These are phyloP conservation scores for Cabera pusaria DNA, from an alignment of 2,888 invertebrate species.

Conservation along the genomic window DNA sequence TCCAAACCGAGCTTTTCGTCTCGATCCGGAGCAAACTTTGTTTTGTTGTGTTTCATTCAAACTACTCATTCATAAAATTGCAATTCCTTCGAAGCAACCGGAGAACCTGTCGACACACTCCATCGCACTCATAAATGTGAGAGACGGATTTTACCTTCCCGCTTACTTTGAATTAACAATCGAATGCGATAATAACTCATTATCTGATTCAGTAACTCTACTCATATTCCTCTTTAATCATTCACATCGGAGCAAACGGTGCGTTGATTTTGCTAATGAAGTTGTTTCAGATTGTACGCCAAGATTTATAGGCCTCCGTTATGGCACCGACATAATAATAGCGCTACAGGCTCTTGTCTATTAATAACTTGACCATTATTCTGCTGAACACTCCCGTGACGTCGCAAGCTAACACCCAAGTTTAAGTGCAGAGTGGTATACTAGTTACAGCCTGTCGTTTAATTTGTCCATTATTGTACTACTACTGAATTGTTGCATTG, in stretches of 20 bases:
- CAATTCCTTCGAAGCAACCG: slow-evolving; percentile 65
- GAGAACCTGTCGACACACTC: slow-evolving; percentile 61
- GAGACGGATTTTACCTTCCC: slow-evolving; percentile 39
- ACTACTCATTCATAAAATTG: slow-evolving; percentile 81
- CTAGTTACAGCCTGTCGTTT: no score
- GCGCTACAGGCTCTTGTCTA: slow-evolving; percentile 61
- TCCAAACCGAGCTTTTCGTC: slow-evolving; percentile 50
- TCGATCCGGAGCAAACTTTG: slow-evolving; percentile 52
- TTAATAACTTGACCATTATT: slow-evolving; percentile 69
- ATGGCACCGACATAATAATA: slow-evolving; percentile 67
- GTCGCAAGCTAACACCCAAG: slow-evolving; percentile 52
- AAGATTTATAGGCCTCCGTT: slow-evolving; percentile 67
- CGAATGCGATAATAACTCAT: slow-evolving; percentile 42
- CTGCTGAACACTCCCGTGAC: slow-evolving; percentile 60
- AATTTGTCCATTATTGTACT: no score
- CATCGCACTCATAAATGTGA: slow-evolving; percentile 58
- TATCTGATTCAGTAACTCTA: slow-evolving; percentile 41
- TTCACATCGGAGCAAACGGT: slow-evolving; percentile 43
- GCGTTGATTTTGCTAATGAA: slow-evolving; percentile 69
- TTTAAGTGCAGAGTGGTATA: no score
- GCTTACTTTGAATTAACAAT: slow-evolving; percentile 44
- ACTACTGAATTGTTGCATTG: no score
- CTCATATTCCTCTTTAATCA: slow-evolving; percentile 49
- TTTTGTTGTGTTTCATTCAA: slow-evolving; percentile 78
- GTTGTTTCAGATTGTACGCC: slow-evolving; percentile 66